A percentile compares a stretch with the other conserved stretches of the same genome.
These are phyloP conservation scores for Sphaerophoria rueppellii DNA, from an alignment of 2,888 invertebrate genomes.

Conservation along the genomic window DNA sequence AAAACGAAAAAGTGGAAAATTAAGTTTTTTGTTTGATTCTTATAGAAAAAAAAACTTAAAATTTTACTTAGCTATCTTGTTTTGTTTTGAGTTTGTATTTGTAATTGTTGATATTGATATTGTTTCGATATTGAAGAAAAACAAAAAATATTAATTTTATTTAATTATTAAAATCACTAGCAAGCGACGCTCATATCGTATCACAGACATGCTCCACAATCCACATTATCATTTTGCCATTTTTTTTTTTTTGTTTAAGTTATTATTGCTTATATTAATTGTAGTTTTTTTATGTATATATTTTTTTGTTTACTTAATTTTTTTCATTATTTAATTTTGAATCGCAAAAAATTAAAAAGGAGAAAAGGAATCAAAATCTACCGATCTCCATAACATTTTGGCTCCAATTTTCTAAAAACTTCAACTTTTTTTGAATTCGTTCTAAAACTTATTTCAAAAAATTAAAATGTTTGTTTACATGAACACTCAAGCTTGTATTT, in stretches of 20 bases:
- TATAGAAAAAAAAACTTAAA: slow-evolving; percentile 22
- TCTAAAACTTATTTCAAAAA: too few relatives aligned
- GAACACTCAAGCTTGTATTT: too few relatives aligned
- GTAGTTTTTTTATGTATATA: not conserved
- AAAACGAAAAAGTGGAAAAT: slow-evolving; percentile 36
- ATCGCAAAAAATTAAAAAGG: too few relatives aligned
- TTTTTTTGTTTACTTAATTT: too few relatives aligned
- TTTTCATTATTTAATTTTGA: too few relatives aligned
- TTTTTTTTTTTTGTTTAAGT: slow-evolving; percentile 14
- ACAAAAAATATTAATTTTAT: slow-evolving; percentile 51
- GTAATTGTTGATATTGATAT: slow-evolving; percentile 13
- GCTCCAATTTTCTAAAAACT: too few relatives aligned
- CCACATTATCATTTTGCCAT: slow-evolving; percentile 52
- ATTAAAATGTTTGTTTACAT: too few relatives aligned
- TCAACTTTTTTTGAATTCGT: too few relatives aligned
- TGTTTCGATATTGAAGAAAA: slow-evolving; percentile 17
- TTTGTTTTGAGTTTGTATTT: slow-evolving; percentile 20
- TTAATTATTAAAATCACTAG: slow-evolving; percentile 57
- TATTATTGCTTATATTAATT: slow-evolving; percentile 31
- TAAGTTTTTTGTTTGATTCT: slow-evolving; percentile 25
- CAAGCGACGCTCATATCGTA: slow-evolving; percentile 80
- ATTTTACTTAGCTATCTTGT: not conserved
- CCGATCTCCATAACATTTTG: too few relatives aligned
- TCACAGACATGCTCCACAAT: slow-evolving; percentile 81
- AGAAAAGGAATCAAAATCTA: too few relatives aligned